Percentiles rank a stretch among this genome's conserved stretches.
These are phyloP conservation scores for Acleris emargana DNA, from an alignment of 2,888 invertebrate genomes.

Conservation along the genomic window DNA sequence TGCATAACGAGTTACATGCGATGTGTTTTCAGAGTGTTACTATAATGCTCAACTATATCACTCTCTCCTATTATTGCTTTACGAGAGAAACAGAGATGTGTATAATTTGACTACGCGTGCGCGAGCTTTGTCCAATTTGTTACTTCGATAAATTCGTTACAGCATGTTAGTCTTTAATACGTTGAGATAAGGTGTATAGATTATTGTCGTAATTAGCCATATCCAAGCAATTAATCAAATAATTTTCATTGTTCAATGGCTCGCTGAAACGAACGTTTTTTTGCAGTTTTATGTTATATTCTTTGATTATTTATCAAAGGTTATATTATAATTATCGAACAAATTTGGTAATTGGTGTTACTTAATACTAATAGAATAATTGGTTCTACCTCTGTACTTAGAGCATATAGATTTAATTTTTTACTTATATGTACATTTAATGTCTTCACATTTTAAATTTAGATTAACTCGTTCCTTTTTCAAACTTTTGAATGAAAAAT, in stretches of 20 bases:
- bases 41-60: conserved; percentile 21
- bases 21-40: conserved; percentile 28
- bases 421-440: too few species aligned
- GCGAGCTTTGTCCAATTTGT: conserved; percentile 47
- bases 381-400: too few species aligned
- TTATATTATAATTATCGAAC: not conserved
- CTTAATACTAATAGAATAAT: too few species aligned
- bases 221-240: conserved; percentile 29
- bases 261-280: conserved; percentile 24
- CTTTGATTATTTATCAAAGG: too few species aligned
- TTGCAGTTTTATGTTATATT: not conserved
- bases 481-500: too few species aligned
- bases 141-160: conserved; percentile 38
- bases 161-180: conserved; percentile 41
- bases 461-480: too few species aligned
- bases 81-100: conserved; percentile 50
- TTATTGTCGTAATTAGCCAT: conserved; percentile 20
- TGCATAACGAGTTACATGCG: conserved; percentile 42
- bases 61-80: conserved; percentile 11
- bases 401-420: too few species aligned
- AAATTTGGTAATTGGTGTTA: not conserved
- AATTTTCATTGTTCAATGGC: conserved; percentile 39
- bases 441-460: too few species aligned
- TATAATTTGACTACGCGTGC: conserved; percentile 52
- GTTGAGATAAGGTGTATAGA: conserved; percentile 31